A percentile compares a stretch with the other conserved stretches of the same genome.
phyloP scores from a whole-genome alignment of 2,888 invertebrate species.

The Nematopogon swammerdamellus region DNA sequence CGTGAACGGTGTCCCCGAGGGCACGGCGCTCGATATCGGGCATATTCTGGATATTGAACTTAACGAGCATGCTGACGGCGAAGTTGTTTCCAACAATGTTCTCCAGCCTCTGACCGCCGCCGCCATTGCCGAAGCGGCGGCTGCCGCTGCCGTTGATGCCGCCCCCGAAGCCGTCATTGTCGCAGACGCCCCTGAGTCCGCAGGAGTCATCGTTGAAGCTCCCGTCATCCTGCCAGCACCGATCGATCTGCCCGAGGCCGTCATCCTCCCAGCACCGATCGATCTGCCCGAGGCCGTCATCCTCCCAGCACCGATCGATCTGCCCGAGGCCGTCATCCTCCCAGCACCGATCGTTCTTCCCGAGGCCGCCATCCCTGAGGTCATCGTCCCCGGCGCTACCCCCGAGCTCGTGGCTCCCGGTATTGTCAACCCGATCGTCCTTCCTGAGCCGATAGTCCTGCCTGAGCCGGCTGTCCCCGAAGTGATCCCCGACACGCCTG shows the following conservation, averaged over 20 bases:
- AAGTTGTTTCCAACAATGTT: conserved; percentile 20
- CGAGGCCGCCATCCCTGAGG: conserved; percentile 11
- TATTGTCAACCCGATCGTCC: background rate
- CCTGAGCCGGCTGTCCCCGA: conserved; percentile 3
- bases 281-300: conserved; percentile 1
- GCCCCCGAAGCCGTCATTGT: conserved; percentile 6
- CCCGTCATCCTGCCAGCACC: conserved; percentile 9
- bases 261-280: conserved; percentile 2
- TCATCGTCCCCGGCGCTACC: conserved; percentile 12
- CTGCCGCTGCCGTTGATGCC: conserved; percentile 14
- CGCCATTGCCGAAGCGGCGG: conserved; percentile 26
- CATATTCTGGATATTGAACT: conserved; percentile 25
- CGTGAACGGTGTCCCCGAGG: conserved; percentile 30
- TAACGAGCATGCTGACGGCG: conserved; percentile 22
- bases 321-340: conserved; percentile 5
- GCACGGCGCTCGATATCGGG: conserved; percentile 24
- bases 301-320: background rate
- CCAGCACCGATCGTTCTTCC: conserved; percentile 7
- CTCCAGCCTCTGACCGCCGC: conserved; percentile 27
- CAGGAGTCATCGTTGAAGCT: conserved; percentile 26
- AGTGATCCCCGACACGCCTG: background rate
- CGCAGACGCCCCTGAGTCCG: conserved; percentile 13
- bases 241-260: conserved; percentile 2
- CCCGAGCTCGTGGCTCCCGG: conserved; percentile 10
- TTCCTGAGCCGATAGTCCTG: conserved; percentile 7